Base-by-base conservation (phyloP, 2,888 invertebrate species). In the Chironomus tentans region DNA sequence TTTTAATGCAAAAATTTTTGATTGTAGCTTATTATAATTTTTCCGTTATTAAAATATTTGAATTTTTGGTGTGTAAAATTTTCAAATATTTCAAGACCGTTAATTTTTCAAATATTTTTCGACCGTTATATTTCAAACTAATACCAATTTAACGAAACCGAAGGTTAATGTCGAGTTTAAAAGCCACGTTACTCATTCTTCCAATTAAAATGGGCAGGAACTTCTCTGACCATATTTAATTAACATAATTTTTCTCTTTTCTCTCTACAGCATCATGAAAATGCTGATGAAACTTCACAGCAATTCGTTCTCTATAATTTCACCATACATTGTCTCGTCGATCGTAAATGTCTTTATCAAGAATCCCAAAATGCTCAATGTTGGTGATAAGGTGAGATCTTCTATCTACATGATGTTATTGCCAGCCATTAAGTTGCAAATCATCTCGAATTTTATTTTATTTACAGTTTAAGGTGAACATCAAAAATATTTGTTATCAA, bases 401-500 rank as follows among this genome's bases (percentile, higher is more conserved):
- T 48, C 24, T 21, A 18, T 24, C 12, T 56, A 4, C 12, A 15
- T 22, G 10, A 68, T 15, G 18, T 21, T 5, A 18, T 56, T 56
- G 18, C 18, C 3, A 15, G 4, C 5, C 4, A 56, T 56, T 56
- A 15, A 56, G 2, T 56, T 15, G 56, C 56, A 56, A 56, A 56
- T 56, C 18, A 6, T 56, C 15, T 56, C n/a, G 56, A 5, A 13
- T 56, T 18, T 15, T 4, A 7, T 2, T 69, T 38, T 46, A 6
- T 28, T 28, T 70, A 21, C 62, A 76, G 76, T 76, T 76, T 28
- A 68, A 76, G 65, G 38, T 68, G 28, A 76, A 69, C 38, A 68
- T 76, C 28, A 76, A 56, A 38, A 76, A 76, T 15, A 56, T 76
- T 28, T 76, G 69, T 56, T 69, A 69, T 76, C 76, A 76, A 48